phyloP scores from a whole-genome alignment of 2,888 invertebrate genomes.

The Agonopterix alstromeriana region DNA sequence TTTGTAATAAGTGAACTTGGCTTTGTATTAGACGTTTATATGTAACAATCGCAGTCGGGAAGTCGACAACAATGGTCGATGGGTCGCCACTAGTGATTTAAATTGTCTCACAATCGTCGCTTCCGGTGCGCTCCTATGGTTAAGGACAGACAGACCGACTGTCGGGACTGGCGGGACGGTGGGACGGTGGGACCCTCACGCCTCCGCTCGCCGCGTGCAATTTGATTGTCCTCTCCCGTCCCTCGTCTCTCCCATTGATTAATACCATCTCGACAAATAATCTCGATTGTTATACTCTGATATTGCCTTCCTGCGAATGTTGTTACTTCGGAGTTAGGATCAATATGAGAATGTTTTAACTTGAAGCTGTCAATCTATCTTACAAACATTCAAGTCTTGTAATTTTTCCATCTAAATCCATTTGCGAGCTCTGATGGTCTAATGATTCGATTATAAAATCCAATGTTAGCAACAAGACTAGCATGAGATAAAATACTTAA shows the following conservation, averaged over 20 bases:
- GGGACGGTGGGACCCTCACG: slow-evolving; percentile 19
- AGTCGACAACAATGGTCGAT: slow-evolving; percentile 50
- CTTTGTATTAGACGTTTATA: slow-evolving; percentile 14
- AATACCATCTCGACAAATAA: slow-evolving; percentile 27
- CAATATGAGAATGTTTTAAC: too few species aligned
- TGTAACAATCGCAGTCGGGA: slow-evolving; percentile 37
- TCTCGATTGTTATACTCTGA: slow-evolving; percentile 2
- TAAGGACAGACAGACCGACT: slow-evolving; percentile 23
- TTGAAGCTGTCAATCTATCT: too few species aligned
- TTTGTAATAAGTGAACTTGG: too few species aligned
- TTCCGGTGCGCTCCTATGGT: slow-evolving; percentile 46
- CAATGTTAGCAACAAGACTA: too few species aligned
- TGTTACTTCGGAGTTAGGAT: too few species aligned
- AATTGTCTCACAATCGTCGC: slow-evolving; percentile 66
- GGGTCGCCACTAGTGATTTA: slow-evolving; percentile 50
- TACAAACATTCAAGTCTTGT: too few species aligned
- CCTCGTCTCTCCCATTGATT: slow-evolving; percentile 11
- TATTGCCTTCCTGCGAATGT: too few species aligned
- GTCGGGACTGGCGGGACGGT: slow-evolving; percentile 1
- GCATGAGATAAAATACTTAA: too few species aligned
- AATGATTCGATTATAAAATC: too few species aligned
- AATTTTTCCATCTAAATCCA: too few species aligned
- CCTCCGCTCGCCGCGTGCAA: slow-evolving; percentile 18
- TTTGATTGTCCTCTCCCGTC: slow-evolving; percentile 14
- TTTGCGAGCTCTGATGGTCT: too few species aligned